These are phyloP conservation scores for Eupithecia dodoneata DNA, from an alignment of 2,888 invertebrate species.

Conservation along the genomic window DNA sequence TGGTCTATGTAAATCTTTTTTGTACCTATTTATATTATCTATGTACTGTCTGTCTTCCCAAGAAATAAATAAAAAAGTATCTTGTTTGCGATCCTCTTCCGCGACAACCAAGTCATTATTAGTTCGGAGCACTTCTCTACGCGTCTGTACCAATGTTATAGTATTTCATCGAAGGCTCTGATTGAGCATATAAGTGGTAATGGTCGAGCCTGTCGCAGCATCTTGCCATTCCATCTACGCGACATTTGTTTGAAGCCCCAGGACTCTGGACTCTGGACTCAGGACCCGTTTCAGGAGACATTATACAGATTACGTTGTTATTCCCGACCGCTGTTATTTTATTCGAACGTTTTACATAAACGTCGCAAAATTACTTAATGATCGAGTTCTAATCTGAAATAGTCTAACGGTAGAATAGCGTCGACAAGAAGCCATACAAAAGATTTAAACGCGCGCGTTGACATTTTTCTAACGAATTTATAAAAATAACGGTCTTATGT, in stretches of 20 bases:
- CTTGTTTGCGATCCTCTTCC: background rate
- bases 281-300: background rate
- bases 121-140: conserved; percentile 13
- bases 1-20: too few relatives aligned
- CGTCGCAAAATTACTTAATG: background rate
- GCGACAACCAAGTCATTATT: background rate
- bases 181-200: conserved; percentile 43
- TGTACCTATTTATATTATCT: too few relatives aligned
- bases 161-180: conserved; percentile 33
- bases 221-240: conserved; percentile 16
- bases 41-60: too few relatives aligned
- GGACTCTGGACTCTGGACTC: background rate
- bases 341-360: conserved; percentile 2
- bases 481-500: background rate
- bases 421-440: conserved; percentile 21
- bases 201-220: conserved; percentile 25
- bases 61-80: too few relatives aligned
- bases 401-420: background rate
- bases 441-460: conserved; percentile 42
- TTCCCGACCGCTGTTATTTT: conserved; percentile 4
- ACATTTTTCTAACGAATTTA: background rate
- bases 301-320: conserved; percentile 11
- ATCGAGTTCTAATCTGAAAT: conserved; percentile 11
- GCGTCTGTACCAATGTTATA: conserved; percentile 4
- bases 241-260: conserved; percentile 18